A percentile compares a stretch with the other conserved stretches of the same genome.
phyloP scores from a whole-genome alignment of 2,113 vertebrate species.

The Perccottus glenii region DNA sequence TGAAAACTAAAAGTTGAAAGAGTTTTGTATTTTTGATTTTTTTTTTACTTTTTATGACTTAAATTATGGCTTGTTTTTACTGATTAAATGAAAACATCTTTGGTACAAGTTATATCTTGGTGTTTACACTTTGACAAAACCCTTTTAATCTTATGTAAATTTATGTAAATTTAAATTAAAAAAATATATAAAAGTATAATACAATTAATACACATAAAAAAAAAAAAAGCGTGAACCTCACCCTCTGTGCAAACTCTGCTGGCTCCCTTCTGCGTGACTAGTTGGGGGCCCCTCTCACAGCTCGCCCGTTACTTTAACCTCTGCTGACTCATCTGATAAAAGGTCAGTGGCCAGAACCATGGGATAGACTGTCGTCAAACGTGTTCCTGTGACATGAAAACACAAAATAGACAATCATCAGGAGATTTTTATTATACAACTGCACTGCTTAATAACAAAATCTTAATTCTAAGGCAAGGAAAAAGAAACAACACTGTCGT shows the following conservation, averaged over 20 bases:
- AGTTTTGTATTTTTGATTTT: no score
- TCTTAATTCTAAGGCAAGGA: background rate
- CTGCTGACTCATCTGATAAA: slow-evolving; percentile 83
- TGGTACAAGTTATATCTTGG: no score
- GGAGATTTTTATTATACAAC: background rate
- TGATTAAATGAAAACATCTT: no score
- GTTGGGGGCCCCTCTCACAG: slow-evolving; percentile 70
- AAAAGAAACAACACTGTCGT: no score
- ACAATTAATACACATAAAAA: no score
- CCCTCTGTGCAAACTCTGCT: slow-evolving; percentile 45
- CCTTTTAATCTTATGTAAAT: no score
- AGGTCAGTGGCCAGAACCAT: slow-evolving; percentile 80
- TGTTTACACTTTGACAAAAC: no score
- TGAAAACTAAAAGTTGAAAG: no score
- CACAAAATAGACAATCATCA: slow-evolving; percentile 14
- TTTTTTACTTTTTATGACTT: no score
- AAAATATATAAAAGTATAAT: no score
- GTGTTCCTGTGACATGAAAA: slow-evolving; percentile 16
- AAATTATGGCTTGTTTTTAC: no score
- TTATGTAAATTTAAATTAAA: no score
- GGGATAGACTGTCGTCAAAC: slow-evolving; percentile 64
- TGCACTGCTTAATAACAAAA: background rate
- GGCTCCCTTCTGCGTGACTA: slow-evolving; percentile 84
- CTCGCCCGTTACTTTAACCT: slow-evolving; percentile 81
- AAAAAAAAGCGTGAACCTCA: slow-evolving; percentile 6